Evolutionary conservation across 2,888 invertebrate genomes (phyloP), one percentile per base, ranked within the genome.

Genomic region (Scaptodrosophila latifasciaeformis): DNA sequence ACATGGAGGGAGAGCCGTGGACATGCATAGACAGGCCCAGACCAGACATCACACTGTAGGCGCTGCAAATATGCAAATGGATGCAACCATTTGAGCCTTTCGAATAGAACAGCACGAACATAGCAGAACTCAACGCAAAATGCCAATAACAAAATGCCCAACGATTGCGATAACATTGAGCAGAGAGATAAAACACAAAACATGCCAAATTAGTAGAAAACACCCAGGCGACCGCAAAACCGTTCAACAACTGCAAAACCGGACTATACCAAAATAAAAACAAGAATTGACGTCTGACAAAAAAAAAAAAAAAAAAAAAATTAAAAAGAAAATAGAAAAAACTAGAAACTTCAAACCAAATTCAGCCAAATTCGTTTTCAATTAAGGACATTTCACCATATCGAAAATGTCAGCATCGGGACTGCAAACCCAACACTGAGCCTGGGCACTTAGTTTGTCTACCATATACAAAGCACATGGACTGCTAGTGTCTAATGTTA

Each of bases 341-440:
- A 51, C 24, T 44, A 55, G 35, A 46, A 59, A 43, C 53, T 60
- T 61, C 55, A n/a, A 57, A 51, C 49, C 40, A 61, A 65, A 79
- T 24, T 24, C 24, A 79, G 81, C 71, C 74, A 81, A 83, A 82
- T 82, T 82, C 72, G 69, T 81, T 82, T 83, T 82, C 82, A 83
- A 82, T 82, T 83, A 82, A 83, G 83, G 75, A 75, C 72, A 76
- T 72, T 76, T 79, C 72, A 54, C 55, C 76, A 72, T 76, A 74
- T 74, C 72, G 76, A 76, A 77, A 76, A 66, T 40, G 40, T 21
- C 40, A 21, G 5, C 24, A 24, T 3, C 24, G 4, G 24, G 24
- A 24, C 24, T 5, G 24, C 24, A n/a, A n/a, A 27, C 5, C 5
- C 27, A 27, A 27, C 27, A 9, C 9, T 9, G 5, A 6, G 27